These are phyloP conservation scores for Melanargia galathea DNA, from an alignment of 2,888 invertebrate species.

Conservation along the genomic window DNA sequence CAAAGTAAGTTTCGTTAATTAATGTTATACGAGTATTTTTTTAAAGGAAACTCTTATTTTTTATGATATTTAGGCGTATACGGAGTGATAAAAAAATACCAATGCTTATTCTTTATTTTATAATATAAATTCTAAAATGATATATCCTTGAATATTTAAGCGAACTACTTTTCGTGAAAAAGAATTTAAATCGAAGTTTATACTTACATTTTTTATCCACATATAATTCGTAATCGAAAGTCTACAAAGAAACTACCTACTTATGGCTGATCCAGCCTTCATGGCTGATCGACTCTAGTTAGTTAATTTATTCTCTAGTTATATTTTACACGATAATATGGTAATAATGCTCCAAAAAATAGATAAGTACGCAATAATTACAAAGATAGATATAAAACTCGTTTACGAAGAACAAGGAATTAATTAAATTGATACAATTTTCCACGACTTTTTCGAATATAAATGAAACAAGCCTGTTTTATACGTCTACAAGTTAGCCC, in stretches of 20 bases:
- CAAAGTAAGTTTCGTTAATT: conserved; percentile 54
- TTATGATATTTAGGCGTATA: not conserved
- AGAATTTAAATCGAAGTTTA: no score
- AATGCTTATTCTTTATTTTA: no score
- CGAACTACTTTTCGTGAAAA: no score
- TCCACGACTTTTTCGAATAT: not conserved
- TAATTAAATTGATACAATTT: not conserved
- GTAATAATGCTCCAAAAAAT: conserved; percentile 8
- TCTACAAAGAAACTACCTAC: not conserved
- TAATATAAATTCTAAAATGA: no score
- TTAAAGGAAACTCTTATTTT: not conserved
- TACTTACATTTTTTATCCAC: no score
- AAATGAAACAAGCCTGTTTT: not conserved
- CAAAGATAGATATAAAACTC: conserved; percentile 4
- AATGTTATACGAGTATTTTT: conserved; percentile 12
- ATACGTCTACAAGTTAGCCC: no score
- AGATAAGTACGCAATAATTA: not conserved
- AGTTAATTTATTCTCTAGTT: no score
- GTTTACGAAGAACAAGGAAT: conserved; percentile 3
- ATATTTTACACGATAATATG: conserved; percentile 5
- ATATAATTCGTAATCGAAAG: no score
- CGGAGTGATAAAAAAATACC: no score
- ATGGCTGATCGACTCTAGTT: conserved; percentile 1
- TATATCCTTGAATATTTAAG: no score
- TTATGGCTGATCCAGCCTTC: no score